Evolutionary conservation across 2,113 vertebrate species (phyloP).

Genomic region (Naja naja): DNA sequence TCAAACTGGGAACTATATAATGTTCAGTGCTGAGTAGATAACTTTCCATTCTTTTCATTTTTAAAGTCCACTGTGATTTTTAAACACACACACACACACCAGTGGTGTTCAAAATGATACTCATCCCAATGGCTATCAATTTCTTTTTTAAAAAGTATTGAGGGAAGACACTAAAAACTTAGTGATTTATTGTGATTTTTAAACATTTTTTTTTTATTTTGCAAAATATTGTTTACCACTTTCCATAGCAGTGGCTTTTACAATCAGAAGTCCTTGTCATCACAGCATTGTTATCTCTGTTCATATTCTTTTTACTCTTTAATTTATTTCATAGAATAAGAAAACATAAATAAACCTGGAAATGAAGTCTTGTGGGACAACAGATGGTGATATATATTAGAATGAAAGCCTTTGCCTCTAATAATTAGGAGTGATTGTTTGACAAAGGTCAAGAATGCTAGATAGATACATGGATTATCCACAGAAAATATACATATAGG

Average conservation of each 20-base stretch:
- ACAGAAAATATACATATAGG: background rate
- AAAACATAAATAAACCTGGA: background rate
- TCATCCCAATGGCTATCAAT: background rate
- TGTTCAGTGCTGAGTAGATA: slow-evolving; percentile 69
- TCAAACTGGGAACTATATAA: slow-evolving; percentile 69
- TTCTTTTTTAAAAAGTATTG: slow-evolving; percentile 31
- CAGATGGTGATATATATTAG: background rate
- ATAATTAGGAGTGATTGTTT: background rate
- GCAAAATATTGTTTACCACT: slow-evolving; percentile 44
- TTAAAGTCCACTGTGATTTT: slow-evolving; percentile 37
- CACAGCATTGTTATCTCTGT: slow-evolving; percentile 31
- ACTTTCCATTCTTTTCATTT: slow-evolving; percentile 52
- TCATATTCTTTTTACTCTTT: background rate
- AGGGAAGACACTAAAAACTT: background rate
- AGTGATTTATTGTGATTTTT: background rate
- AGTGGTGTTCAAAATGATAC: background rate
- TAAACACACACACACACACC: background rate
- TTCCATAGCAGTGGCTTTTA: slow-evolving; percentile 34
- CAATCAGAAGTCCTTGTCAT: slow-evolving; percentile 40
- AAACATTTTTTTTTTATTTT: slow-evolving; percentile 23
- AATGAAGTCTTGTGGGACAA: background rate
- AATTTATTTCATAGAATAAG: background rate
- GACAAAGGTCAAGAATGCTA: background rate
- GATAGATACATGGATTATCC: background rate
- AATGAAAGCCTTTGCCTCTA: background rate